Evolutionary conservation across 2,797 vertebrate genomes (phyloP), one percentile per base, ranked within the genome.

Genomic region (Cossypha heuglini): DNA sequence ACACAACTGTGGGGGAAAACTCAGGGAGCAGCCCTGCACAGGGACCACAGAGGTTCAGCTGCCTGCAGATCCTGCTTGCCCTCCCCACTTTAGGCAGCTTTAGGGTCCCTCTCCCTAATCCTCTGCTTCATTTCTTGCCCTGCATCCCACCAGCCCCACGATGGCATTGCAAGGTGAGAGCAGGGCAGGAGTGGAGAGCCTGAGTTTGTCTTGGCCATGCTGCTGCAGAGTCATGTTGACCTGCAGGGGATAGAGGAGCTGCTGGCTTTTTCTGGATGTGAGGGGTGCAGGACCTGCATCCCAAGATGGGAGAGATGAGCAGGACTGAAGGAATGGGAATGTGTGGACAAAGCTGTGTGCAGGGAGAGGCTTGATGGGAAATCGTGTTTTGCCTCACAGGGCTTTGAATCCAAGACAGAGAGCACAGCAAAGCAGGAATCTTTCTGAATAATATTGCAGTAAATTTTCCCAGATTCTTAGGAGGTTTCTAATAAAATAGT

Each of bases 401-500:
- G 9, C 46, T 79, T 80, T 77, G 54, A 75, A 91, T 54, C n/a
- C 31, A n/a, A 81, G 82, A 10, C 3, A n/a, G 49, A 58, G 57
- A 85, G 28, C 3, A 7, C 5, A 1, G 43, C 18, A 94, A 84
- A 71, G 46, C 46, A 84, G 40, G 63, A 90, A 93, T n/a, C 46
- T 66, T 94, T 91, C 40, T 46, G 73, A 86, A 78, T 45, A 29
- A 10, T 11, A 61, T 81, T 68, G 79, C 55, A 73, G 66, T 62
- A 86, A 54, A 54, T 93, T 86, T 81, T 24, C 51, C 40, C n/a
- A 69, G 37, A 69, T 93, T 91, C 85, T 95, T 94, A n/a, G 81
- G 85, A 94, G 62, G 89, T 78, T 93, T 94, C 49, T 90, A 91
- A 94, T 88, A 90, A 93, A 95, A 88, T 43, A 96, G 40, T 83